Evolutionary conservation across 2,888 invertebrate genomes (phyloP), one percentile per base, ranked within the genome.

Genomic region (Rutpela maculata): DNA sequence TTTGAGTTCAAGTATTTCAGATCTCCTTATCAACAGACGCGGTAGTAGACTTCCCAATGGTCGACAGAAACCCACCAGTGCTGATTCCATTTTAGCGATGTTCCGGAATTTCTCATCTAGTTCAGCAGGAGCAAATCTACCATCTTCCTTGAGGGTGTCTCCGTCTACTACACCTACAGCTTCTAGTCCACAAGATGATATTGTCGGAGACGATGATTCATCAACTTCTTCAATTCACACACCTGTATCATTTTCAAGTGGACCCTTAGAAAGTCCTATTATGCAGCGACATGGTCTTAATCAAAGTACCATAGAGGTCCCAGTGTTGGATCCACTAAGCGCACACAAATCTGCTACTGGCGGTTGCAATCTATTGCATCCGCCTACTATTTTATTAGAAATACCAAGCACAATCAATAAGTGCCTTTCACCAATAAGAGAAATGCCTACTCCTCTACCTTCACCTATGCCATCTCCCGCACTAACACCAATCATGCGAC

Each of bases 41-140:
- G 63, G 73, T 69, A 78, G 80, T 74, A 83, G 86, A 75, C 84
- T 88, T 22, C 88, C 89, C 69, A 90, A 86, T 74, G 89, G 85
- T 85, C 90, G 91, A 65, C 92, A 93, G 81, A 95, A 95, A 88
- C 94, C 94, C 68, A 93, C 95, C 35, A 95, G 95, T 86, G 95
- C 95, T 11, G 95, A 96, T 89, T 95, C 95, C 0, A 94, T 95
- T 81, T 89, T 95, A 78, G 95, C 95, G 11, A 95, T 95, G 94
- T 95, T 95, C 87, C 91, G 94, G 74, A 95, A 94, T 86, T 94
- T 95, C 87, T 93, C 94, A 18, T 92, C 93, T 68, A 92, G 92
- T 75, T 92, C 93, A 3, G 92, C 92, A 59, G 91, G 92, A 75
- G 91, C 91, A 17, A 93, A 93, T 77, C 88, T 92, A 75, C 92